Evolutionary conservation across 2,797 vertebrate genomes (phyloP), one percentile per base, ranked within the genome.

Genomic region (Hafferia zeledoni): DNA sequence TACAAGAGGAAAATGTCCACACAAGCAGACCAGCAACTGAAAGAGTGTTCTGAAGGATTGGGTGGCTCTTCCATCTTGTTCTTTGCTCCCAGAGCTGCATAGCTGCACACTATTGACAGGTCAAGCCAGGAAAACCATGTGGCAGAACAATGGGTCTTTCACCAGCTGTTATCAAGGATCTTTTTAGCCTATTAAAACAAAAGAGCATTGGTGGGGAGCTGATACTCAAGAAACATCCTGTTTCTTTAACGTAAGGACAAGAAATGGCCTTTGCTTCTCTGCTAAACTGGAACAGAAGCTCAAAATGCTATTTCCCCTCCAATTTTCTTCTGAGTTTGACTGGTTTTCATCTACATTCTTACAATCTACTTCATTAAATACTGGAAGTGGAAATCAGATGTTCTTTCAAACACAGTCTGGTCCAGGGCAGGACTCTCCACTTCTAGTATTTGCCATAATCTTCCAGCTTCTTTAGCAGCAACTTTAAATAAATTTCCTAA

Each of bases 211-310:
- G 57, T 81, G 35, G 46, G 74, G 33, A 89, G 49, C 11, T 0
- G 3, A 17, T 64, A 37, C 28, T 86, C 2, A 0, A n/a, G n/a
- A n/a, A n/a, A 76, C 5, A 3, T 55, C 53, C 4, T 0, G 17
- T 52, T 90, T 95, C 57, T 83, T 85, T 78, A 85, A 52, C 11
- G 55, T 64, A 88, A 87, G 87, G 80, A 9, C 20, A 80, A 81
- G 63, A 87, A 93, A 59, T 25, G 76, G 35, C 28, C 56, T 91
- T 93, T 50, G 47, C 83, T 94, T 46, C 50, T 55, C 6, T 19
- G 60, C 95, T 90, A 84, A 95, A 56, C 63, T 93, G 94, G 33
- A 72, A 88, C 41, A 90, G 68, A 81, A 87, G 59, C 60, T 65
- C 60, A 78, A 87, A 47, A 59, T 10, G 55, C 1, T 61, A 65